Evolutionary conservation across 2,797 vertebrate species (phyloP).

Genomic region (Sebastes iracundus): DNA sequence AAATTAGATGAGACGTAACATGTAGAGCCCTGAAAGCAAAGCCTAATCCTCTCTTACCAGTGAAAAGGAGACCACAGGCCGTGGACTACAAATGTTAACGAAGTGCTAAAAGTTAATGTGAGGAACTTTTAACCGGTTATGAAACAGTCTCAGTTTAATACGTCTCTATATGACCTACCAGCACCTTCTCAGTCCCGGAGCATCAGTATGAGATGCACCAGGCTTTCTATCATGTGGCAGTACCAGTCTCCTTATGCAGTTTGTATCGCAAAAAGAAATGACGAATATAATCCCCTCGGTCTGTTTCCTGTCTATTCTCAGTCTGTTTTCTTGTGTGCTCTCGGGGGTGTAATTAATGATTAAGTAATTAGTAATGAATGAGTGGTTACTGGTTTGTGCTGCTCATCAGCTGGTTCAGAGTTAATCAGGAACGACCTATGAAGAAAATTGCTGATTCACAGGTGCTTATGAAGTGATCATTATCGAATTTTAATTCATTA

Average conservation of each 20-base stretch:
- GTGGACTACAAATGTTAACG: background rate
- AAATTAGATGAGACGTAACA: background rate
- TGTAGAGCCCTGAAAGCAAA: background rate
- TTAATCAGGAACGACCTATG: background rate
- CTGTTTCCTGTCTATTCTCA: background rate
- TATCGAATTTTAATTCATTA: background rate
- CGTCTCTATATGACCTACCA: background rate
- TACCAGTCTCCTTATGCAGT: too few relatives aligned
- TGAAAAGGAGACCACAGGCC: background rate
- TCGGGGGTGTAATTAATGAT: background rate
- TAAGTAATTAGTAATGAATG: background rate
- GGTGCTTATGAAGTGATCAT: background rate
- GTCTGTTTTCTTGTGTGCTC: background rate
- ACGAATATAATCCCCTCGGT: background rate
- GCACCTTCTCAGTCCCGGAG: too few relatives aligned
- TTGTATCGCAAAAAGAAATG: background rate
- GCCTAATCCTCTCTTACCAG: background rate
- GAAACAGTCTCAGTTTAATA: too few relatives aligned
- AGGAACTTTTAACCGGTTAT: background rate
- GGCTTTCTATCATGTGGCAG: too few relatives aligned
- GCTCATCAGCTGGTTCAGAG: background rate
- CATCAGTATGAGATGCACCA: too few relatives aligned
- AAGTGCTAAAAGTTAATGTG: background rate
- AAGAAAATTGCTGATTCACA: background rate
- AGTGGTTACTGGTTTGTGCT: background rate